Conservation (phyloP, 2,113 vertebrate species). For the Microcebus ravelobensis region DNA sequence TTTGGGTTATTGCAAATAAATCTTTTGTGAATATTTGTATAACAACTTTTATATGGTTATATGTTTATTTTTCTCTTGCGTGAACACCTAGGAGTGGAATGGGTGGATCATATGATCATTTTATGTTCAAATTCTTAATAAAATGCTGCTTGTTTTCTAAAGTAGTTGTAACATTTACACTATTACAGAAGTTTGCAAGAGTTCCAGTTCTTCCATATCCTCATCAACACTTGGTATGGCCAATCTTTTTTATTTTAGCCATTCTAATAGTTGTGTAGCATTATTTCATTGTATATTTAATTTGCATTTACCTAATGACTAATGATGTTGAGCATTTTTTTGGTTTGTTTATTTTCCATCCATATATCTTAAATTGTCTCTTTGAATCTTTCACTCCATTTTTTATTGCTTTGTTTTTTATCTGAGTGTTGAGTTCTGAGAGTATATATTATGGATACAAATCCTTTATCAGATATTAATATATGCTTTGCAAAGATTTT, state of each 20-base stretch:
- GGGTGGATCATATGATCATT: background rate
- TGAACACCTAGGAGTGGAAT: background rate
- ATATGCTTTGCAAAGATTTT: background rate
- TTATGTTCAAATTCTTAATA: background rate
- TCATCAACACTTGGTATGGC: background rate
- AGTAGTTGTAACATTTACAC: background rate
- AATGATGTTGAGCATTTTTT: background rate
- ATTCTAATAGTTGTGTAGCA: background rate
- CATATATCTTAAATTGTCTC: background rate
- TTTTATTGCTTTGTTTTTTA: background rate
- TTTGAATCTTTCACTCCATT: background rate
- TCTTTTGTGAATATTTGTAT: background rate
- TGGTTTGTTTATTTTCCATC: too few relatives aligned
- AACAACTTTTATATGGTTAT: background rate
- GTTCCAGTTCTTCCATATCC: background rate
- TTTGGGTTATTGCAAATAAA: conserved; percentile 8
- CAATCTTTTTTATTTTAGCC: background rate
- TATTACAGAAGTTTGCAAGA: background rate
- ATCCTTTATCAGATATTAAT: background rate
- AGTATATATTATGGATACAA: background rate
- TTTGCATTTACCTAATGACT: background rate
- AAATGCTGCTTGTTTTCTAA: background rate
- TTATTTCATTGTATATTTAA: background rate
- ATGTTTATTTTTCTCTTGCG: background rate
- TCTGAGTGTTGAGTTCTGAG: background rate